Conservation (phyloP, 2,888 invertebrate genomes). For the Temnothorax unifasciatus region DNA sequence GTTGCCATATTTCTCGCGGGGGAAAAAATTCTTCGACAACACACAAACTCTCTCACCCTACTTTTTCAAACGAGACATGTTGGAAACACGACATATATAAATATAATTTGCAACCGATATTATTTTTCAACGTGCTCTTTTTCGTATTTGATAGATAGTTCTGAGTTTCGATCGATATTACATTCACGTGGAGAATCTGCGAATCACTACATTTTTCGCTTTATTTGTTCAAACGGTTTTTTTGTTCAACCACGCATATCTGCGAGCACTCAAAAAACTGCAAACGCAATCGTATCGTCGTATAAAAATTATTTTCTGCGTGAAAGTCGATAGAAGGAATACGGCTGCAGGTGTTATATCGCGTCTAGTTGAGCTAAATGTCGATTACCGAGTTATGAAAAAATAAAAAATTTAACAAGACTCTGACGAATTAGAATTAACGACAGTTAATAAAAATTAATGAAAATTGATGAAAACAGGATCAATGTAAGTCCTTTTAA, state of each 20-base stretch:
- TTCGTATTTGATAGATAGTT: constrained; percentile 15
- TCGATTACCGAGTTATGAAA: not conserved
- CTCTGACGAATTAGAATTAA: not conserved
- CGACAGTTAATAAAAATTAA: not conserved
- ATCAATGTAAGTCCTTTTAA: not conserved
- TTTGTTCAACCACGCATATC: not conserved
- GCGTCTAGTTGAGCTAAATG: not conserved
- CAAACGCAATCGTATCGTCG: not conserved
- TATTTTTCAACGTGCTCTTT: constrained; percentile 9
- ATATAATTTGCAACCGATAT: constrained; percentile 1
- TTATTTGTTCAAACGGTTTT: no score
- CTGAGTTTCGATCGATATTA: not conserved
- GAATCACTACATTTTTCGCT: constrained; percentile 7
- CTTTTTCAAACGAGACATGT: constrained; percentile 7
- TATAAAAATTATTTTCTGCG: not conserved
- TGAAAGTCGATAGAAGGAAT: not conserved
- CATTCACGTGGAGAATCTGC: not conserved
- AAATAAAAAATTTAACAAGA: not conserved
- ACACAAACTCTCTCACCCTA: not conserved
- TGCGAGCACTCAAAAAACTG: constrained; percentile 8
- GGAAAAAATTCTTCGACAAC: not conserved
- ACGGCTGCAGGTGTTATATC: not conserved
- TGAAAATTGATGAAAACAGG: not conserved
- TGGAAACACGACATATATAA: constrained; percentile 1
- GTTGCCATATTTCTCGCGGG: not conserved